Evolutionary conservation across 2,113 vertebrate genomes (phyloP).

Genomic region (Pluvialis apricaria): DNA sequence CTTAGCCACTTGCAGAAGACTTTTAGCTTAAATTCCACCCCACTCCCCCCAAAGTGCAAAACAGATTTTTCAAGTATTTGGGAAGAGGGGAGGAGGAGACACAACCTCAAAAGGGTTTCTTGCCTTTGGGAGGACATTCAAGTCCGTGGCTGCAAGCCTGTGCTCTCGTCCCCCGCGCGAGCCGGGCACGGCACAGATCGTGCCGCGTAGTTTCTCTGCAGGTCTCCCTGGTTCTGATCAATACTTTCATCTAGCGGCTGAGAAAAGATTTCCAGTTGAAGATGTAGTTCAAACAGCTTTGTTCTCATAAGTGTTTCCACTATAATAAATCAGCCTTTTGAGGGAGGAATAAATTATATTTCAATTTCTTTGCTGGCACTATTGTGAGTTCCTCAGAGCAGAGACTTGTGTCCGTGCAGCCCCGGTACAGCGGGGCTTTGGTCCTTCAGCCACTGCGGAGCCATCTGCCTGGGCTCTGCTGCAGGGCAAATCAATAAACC

Average conservation of each 20-base stretch:
- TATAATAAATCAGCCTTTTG: background rate
- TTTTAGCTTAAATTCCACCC: background rate
- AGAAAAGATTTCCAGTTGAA: background rate
- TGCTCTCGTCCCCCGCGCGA: accelerated
- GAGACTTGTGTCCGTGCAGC: background rate
- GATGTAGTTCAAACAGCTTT: background rate
- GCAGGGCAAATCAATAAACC: background rate
- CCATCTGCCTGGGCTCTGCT: background rate
- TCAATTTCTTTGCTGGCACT: background rate
- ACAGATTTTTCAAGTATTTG: background rate
- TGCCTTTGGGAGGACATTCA: background rate
- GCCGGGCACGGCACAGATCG: background rate
- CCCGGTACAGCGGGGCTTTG: background rate
- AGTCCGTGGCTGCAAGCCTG: background rate
- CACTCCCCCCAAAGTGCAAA: background rate
- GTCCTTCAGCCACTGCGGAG: background rate
- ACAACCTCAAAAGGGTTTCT: background rate
- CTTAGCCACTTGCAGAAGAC: background rate
- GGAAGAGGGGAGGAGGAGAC: background rate
- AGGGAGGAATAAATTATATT: background rate
- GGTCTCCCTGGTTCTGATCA: background rate
- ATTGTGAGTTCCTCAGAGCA: background rate
- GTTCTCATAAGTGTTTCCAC: background rate
- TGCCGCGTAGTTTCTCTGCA: accelerated
- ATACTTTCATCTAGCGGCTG: background rate